Conservation (phyloP, 2,888 invertebrate genomes). For the Cenopis cana region DNA sequence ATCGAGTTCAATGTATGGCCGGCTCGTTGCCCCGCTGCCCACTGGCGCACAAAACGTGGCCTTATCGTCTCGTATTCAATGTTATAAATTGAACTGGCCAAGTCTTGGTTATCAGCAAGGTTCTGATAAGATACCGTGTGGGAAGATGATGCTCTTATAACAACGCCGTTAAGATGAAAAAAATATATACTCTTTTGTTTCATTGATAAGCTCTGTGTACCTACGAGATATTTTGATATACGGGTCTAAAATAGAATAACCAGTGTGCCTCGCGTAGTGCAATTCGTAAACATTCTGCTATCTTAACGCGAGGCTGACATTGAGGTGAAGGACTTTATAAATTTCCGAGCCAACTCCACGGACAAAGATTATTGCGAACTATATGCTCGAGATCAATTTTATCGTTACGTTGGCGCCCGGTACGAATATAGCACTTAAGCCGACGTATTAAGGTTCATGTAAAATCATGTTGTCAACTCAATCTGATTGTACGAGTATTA, state of each 20-base stretch:
- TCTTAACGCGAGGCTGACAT: conserved; percentile 34
- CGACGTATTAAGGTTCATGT: conserved; percentile 8
- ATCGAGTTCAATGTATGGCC: too few relatives aligned
- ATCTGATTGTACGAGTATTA: conserved; percentile 34
- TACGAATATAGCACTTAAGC: conserved; percentile 6
- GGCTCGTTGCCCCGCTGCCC: too few relatives aligned
- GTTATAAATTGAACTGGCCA: conserved; percentile 59
- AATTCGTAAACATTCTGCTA: conserved; percentile 31
- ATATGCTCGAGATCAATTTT: conserved; percentile 26
- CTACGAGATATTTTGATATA: conserved; percentile 11
- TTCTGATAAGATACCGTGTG: conserved; percentile 75
- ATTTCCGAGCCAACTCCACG: conserved; percentile 37
- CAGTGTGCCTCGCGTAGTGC: conserved; percentile 20
- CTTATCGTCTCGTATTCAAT: conserved; percentile 54
- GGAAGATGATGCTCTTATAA: conserved; percentile 70
- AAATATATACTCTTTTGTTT: conserved; percentile 23
- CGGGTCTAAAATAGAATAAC: conserved; percentile 24
- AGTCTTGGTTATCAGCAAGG: conserved; percentile 69
- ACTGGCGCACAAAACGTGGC: too few relatives aligned
- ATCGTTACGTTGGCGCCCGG: conserved; percentile 16
- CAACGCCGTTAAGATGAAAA: conserved; percentile 40
- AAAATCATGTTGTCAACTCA: conserved; percentile 24
- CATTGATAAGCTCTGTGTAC: conserved; percentile 31
- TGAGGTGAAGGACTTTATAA: conserved; percentile 36
- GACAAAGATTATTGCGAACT: conserved; percentile 23